Base-by-base conservation (phyloP, 2,888 invertebrate species). In the Latrodectus elegans region DNA sequence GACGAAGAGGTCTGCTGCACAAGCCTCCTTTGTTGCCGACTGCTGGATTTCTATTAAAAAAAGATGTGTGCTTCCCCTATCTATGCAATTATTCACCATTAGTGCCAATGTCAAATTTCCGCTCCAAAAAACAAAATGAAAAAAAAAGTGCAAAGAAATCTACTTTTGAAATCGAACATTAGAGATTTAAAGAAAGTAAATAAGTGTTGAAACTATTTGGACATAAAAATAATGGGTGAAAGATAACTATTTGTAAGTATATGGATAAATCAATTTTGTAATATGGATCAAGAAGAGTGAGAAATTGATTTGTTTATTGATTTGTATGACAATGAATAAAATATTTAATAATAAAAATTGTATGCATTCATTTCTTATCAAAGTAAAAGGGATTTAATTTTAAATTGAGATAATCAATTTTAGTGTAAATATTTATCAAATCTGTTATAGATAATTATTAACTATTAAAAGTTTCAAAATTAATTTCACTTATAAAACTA, bases 1-100 rank as follows among this genome's bases (percentile, higher is more conserved):
- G 89, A 89, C n/a, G 89, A 89, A 52, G 89, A 89, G 53, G 88
- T 89, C 26, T 84, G 89, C 70, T 89, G 89, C 55, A 89, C 89
- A 15, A 84, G 89, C 53, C 67, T 89, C 10, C 84, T 89, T n/a
- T 89, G 89, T 49, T 89, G 89, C 64, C 76, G 88, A 17, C 70
- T 89, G 9, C 71, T 89, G 64, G 88, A 89, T 68, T 89, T 89
- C 68, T 89, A 89, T 60, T 89, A 55, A 84, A 51, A 8, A 70
- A 22, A 15, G 8, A 12, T 12, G n/a, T 10, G 38, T n/a, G n/a
- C 70, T 14, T 65, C 70, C 8, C 22, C 38, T 3, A 15, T 38
- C 26, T 38, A 38, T 17, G 38, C 70, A 65, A 26, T 22, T 51
- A 81, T 72, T 86, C 86, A 86, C 86, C 86, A 81, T 52, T 79